Evolutionary conservation across 2,888 invertebrate species (phyloP).

Genomic region (Mechanitis mazaeus): DNA sequence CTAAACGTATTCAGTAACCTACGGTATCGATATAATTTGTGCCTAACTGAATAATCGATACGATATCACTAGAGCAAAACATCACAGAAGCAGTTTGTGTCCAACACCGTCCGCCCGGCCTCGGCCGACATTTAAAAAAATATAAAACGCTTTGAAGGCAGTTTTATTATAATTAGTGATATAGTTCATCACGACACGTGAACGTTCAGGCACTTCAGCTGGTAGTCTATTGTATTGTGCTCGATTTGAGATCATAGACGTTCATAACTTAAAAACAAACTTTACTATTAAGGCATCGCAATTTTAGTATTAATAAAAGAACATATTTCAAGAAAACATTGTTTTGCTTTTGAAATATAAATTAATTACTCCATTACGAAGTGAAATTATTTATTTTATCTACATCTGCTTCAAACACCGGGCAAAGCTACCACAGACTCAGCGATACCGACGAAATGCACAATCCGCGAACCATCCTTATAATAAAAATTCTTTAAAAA

Average conservation of each 20-base stretch:
- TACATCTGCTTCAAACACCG: slow-evolving; percentile 13
- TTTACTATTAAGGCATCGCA: slow-evolving; percentile 35
- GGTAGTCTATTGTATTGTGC: slow-evolving; percentile 33
- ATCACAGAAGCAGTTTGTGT: slow-evolving; percentile 70
- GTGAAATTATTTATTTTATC: not conserved
- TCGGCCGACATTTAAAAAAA: slow-evolving; percentile 61
- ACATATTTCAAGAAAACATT: slow-evolving; percentile 9
- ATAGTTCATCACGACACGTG: slow-evolving; percentile 50
- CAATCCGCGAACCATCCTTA: slow-evolving; percentile 35
- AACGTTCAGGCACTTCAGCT: slow-evolving; percentile 64
- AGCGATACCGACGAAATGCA: slow-evolving; percentile 28
- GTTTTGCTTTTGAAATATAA: not conserved
- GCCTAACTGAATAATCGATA: slow-evolving; percentile 39
- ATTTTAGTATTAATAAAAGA: not conserved
- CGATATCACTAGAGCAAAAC: slow-evolving; percentile 59
- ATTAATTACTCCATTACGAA: not conserved
- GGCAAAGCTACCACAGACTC: slow-evolving; percentile 28
- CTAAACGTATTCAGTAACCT: slow-evolving; percentile 12
- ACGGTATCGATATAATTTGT: slow-evolving; percentile 39
- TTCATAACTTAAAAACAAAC: slow-evolving; percentile 35
- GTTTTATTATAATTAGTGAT: slow-evolving; percentile 50
- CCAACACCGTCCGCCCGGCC: slow-evolving; percentile 52
- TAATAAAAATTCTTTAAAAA: slow-evolving; percentile 36
- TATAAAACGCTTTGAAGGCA: slow-evolving; percentile 71
- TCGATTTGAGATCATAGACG: slow-evolving; percentile 47